These are phyloP conservation scores for Tribolium castaneum DNA, from an alignment of 1,140 invertebrate species.

Conservation along the genomic window DNA sequence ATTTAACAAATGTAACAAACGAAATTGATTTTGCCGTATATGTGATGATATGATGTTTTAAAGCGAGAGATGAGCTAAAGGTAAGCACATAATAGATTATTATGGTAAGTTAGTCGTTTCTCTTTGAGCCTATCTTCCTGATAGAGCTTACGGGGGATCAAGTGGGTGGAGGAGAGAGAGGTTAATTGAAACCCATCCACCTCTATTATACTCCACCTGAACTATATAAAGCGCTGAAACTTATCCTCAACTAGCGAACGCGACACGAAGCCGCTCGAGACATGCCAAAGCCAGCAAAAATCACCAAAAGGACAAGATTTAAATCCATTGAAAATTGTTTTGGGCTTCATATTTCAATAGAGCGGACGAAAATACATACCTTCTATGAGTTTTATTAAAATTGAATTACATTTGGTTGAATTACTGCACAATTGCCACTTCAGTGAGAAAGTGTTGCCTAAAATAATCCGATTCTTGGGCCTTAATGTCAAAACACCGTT, in stretches of 20 bases:
- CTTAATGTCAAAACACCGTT: too few relatives aligned
- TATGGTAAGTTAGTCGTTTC: constrained; percentile 43
- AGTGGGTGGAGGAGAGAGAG: constrained; percentile 44
- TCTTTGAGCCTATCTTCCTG: constrained; percentile 48
- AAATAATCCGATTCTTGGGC: too few relatives aligned
- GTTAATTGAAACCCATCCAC: constrained; percentile 58
- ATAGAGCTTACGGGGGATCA: constrained; percentile 44
- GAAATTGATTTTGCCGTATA: constrained; percentile 15
- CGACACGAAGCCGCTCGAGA: constrained; percentile 11
- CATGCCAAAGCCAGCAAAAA: not conserved
- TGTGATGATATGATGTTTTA: not conserved
- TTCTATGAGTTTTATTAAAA: too few relatives aligned
- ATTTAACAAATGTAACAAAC: constrained; percentile 17
- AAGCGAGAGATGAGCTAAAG: constrained; percentile 27
- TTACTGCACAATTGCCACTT: too few relatives aligned
- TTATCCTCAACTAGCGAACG: constrained; percentile 48
- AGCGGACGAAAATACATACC: too few relatives aligned
- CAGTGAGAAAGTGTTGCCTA: too few relatives aligned
- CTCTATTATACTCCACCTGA: constrained; percentile 57
- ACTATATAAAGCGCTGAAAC: constrained; percentile 52
- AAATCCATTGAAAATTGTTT: too few relatives aligned
- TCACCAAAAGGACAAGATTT: too few relatives aligned
- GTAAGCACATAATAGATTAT: constrained; percentile 46
- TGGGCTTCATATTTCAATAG: too few relatives aligned
- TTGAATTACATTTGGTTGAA: too few relatives aligned